Evolutionary conservation across 2,888 invertebrate genomes (phyloP).

Genomic region (Blastobasis lacticolella): DNA sequence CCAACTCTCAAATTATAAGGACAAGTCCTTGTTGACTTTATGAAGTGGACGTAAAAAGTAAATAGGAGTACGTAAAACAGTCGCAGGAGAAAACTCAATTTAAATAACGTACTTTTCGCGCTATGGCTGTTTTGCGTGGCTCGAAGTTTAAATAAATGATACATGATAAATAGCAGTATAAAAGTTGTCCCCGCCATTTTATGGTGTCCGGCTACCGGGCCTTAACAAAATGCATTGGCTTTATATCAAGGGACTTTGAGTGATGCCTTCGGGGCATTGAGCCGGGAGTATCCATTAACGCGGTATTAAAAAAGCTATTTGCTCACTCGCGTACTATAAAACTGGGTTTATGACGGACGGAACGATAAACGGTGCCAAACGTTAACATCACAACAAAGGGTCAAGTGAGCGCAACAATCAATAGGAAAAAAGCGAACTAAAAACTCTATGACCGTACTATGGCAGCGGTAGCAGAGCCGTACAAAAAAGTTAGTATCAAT

Average conservation of each 20-base stretch:
- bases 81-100: neutral
- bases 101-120: no score
- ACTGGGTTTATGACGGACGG: slow-evolving; percentile 39
- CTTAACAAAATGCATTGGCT: slow-evolving; percentile 20
- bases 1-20: slow-evolving; percentile 27
- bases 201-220: slow-evolving; percentile 4
- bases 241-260: slow-evolving; percentile 18
- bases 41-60: neutral
- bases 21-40: slow-evolving; percentile 9
- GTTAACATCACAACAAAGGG: slow-evolving; percentile 39
- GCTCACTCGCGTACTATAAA: slow-evolving; percentile 42
- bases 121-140: no score
- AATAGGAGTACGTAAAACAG: neutral
- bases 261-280: slow-evolving; percentile 21
- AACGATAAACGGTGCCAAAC: slow-evolving; percentile 36
- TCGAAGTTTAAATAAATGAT: no score
- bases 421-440: slow-evolving; percentile 33
- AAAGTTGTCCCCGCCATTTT: no score
- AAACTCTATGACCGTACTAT: slow-evolving; percentile 15
- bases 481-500: no score
- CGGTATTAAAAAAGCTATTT: slow-evolving; percentile 48
- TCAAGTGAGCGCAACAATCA: slow-evolving; percentile 40
- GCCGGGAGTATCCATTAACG: slow-evolving; percentile 38
- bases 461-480: neutral
- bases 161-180: no score